Base-by-base conservation (phyloP, 2,113 vertebrate genomes). In the Xyliphius kryptos region DNA sequence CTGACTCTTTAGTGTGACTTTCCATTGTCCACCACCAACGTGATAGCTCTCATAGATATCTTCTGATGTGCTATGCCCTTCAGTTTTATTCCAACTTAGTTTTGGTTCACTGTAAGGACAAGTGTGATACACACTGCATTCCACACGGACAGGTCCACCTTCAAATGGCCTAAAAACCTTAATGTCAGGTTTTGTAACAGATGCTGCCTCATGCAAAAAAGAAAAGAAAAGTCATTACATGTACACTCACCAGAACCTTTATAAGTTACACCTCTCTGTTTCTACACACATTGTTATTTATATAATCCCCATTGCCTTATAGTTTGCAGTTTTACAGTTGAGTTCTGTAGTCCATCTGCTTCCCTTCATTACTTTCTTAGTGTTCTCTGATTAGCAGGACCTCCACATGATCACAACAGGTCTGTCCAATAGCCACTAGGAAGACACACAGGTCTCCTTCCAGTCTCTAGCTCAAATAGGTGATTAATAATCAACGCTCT, bases 51-150 rank as follows among this genome's bases (percentile, higher is more conserved):
- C 2, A 32, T 32, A 32, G 1, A 2, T 17, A n/a, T 51, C 16
- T 1, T n/a, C n/a, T n/a, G n/a, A 10, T 5, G 17, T 15, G 0
- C 0, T 5, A n/a, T n/a, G n/a, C n/a, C 14, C 8, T 1, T n/a
- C 9, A 13, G 56, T 5, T 60, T 8, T 9, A 49, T 13, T 1
- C 61, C 56, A 21, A 10, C 5, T 73, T 50, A 84, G 63, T 48
- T 5, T n/a, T 2, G 79, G 81, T 7, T 51, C 48, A 0, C 14
- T 0, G 6, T 13, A 9, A 16, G 65, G 41, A 61, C 82, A 83
- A 1, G 69, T 74, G 68, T 82, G 77, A n/a, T 38, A 9, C 20
- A 66, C 71, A n/a, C 1, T 51, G 67, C 79, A 84, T 9, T 56
- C 12, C 19, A 81, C 75, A 6, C 9, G 73, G 26, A 84, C 72